Evolutionary conservation across 2,113 vertebrate genomes (phyloP).

Genomic region (Paramormyrops kingsleyae): DNA sequence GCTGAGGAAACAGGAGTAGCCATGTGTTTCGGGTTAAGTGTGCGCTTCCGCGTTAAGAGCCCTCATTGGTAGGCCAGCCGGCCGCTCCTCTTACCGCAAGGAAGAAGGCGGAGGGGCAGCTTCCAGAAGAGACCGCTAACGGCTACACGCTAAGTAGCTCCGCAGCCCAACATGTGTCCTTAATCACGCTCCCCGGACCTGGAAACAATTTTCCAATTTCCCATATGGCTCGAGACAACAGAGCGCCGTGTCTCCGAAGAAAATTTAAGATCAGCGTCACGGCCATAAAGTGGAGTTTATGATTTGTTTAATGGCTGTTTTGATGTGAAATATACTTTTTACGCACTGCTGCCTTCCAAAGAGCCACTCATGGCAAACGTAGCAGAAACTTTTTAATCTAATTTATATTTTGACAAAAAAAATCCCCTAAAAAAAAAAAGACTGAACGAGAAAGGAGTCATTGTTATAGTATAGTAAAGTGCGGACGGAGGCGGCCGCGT

Average conservation of each 20-base stretch:
- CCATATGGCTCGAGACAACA: constrained; percentile 73
- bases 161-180: constrained; percentile 77
- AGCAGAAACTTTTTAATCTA: constrained; percentile 56
- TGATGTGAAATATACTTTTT: constrained; percentile 69
- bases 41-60: constrained; percentile 70
- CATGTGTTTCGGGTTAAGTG: constrained; percentile 77
- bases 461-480: background rate
- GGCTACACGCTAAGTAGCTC: constrained; percentile 55
- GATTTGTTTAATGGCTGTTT: constrained; percentile 67
- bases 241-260: constrained; percentile 56
- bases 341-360: constrained; percentile 61
- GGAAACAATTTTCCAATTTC: constrained; percentile 86
- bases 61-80: constrained; percentile 65
- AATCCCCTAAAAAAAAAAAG: constrained; percentile 22
- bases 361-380: constrained; percentile 63
- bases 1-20: constrained; percentile 79
- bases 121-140: constrained; percentile 53
- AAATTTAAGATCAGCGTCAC: constrained; percentile 59
- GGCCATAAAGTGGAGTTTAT: constrained; percentile 64
- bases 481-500: background rate
- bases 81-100: constrained; percentile 56
- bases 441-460: background rate
- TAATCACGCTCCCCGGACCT: constrained; percentile 72
- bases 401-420: constrained; percentile 52
- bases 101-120: constrained; percentile 43